Evolutionary conservation across 2,797 vertebrate genomes (phyloP).

Genomic region (Phylloscopus collybita): DNA sequence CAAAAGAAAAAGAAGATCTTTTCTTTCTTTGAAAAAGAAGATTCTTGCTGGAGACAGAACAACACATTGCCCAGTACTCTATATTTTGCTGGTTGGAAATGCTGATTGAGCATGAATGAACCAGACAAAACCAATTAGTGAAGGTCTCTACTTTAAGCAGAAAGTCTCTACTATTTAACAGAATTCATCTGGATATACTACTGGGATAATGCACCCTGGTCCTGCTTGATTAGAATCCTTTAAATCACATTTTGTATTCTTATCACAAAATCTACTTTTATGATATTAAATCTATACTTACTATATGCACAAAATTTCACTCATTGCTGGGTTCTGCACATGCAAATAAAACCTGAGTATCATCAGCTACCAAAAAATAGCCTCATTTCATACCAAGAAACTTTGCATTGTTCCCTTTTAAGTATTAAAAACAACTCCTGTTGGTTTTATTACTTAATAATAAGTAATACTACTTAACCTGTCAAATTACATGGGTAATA

Average conservation of each 20-base stretch:
- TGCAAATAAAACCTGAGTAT: not conserved
- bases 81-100: not conserved
- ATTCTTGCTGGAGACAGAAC: not conserved
- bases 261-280: not conserved
- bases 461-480: not conserved
- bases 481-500: not conserved
- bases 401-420: not conserved
- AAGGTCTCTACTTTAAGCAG: not conserved
- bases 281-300: not conserved
- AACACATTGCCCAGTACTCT: not conserved
- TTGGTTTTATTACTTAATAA: not conserved
- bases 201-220: not conserved
- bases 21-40: not conserved
- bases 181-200: not conserved
- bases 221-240: not conserved
- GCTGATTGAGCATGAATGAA: not conserved
- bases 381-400: not conserved
- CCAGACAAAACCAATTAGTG: not conserved
- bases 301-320: not conserved
- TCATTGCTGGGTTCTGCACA: not conserved
- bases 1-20: not conserved
- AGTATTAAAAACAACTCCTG: not conserved
- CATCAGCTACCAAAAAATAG: not conserved
- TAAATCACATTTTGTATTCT: not conserved
- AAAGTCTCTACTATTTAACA: not conserved